Evolutionary conservation across 1,140 invertebrate genomes (phyloP), one percentile per base, ranked within the genome.

Genomic region (Pseudomyrmex pallidus): DNA sequence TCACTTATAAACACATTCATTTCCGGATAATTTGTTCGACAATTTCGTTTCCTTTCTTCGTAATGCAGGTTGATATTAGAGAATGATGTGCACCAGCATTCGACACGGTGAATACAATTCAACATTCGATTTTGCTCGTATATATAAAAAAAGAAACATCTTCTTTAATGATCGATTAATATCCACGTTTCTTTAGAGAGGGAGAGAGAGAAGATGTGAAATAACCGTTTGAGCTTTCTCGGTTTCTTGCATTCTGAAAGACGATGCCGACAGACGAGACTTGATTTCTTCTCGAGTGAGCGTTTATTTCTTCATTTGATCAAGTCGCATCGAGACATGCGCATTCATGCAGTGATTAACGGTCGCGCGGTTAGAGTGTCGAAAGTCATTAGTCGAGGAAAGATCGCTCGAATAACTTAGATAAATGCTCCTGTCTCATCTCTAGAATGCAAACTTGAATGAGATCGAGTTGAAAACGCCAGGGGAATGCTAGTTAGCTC

Each of bases 331-430:
- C 85, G 22, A 52, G 74, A 80, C 25, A 84, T 82, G 67, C 74
- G 52, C 86, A 57, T 67, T 88, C 86, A 87, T 85, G 82, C 85
- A 63, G 64, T 87, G 82, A 92, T 92, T 92, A 92, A 92, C 91
- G 91, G 90, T 90, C 89, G 87, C 84, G 85, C 72, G 90, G 90
- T 91, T 89, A 86, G 76, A 84, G 85, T 87, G 91, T 91, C 91
- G 86, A 86, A 84, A 91, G 80, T 91, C 92, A 91, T 92, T 92
- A 92, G 86, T 87, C 77, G 84, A 74, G 68, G 61, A 72, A 84
- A 78, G 83, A 88, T 85, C 74, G 77, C 61, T 87, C 83, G 66
- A 68, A 66, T 62, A 70, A 52, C 62, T 68, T 50, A 64, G 78
- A 78, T 89, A 82, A 90, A 86, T 56, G 84, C 54, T 77, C 78